These are phyloP conservation scores for Sinocyclocheilus grahami DNA, from an alignment of 2,113 vertebrate genomes.

Conservation along the genomic window DNA sequence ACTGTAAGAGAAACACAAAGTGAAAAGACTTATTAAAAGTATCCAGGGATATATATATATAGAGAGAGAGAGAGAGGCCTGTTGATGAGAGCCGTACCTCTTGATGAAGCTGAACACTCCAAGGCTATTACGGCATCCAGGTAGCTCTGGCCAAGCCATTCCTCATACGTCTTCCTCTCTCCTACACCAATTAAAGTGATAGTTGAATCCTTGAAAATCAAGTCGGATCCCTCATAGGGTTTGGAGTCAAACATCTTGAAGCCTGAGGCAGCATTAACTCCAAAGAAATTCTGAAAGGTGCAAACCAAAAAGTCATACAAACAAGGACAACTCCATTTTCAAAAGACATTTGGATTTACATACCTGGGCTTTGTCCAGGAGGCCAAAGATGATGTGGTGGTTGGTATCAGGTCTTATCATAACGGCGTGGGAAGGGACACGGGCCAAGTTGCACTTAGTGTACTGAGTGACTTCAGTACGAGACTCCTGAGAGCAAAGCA, in stretches of 20 bases:
- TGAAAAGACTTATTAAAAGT: neutral
- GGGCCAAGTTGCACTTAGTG: constrained; percentile 82
- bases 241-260: constrained; percentile 94
- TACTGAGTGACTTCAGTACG: constrained; percentile 86
- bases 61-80: too few relatives aligned
- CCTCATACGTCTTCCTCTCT: constrained; percentile 80
- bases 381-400: constrained; percentile 81
- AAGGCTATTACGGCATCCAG: constrained; percentile 80
- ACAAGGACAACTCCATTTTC: neutral
- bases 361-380: constrained; percentile 91
- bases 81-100: constrained; percentile 69
- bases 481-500: constrained; percentile 85
- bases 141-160: constrained; percentile 89
- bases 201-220: constrained; percentile 93
- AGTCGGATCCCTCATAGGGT: constrained; percentile 78
- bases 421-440: constrained; percentile 85
- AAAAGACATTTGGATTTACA: neutral
- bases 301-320: neutral
- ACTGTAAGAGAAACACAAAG: constrained; percentile 58
- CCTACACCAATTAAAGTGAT: constrained; percentile 74
- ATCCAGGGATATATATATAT: too few relatives aligned
- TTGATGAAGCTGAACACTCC: constrained; percentile 73
- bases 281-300: constrained; percentile 79
- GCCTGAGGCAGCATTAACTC: constrained; percentile 68
- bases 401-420: constrained; percentile 87